Evolutionary conservation across 1,140 invertebrate species (phyloP).

Genomic region (Monomorium pharaonis): DNA sequence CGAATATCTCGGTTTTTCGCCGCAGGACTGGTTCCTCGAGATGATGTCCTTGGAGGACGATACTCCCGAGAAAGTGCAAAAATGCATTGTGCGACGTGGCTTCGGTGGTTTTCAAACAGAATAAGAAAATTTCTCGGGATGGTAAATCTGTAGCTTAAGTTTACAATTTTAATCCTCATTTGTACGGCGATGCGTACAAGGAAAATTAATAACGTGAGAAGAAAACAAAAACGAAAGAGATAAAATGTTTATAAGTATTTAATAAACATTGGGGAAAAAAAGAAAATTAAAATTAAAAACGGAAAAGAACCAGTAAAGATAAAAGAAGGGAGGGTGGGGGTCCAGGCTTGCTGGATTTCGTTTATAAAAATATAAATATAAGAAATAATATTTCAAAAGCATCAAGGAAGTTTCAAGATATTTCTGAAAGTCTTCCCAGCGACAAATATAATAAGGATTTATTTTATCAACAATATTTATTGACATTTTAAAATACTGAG

Average conservation of each 20-base stretch:
- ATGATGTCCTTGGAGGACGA: slow-evolving; percentile 65
- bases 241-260: background rate
- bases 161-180: background rate
- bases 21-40: slow-evolving; percentile 65
- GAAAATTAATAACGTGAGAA: background rate
- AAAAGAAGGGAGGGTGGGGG: background rate
- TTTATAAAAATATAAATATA: background rate
- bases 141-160: background rate
- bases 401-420: background rate
- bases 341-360: background rate
- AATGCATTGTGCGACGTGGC: slow-evolving; percentile 29
- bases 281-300: background rate
- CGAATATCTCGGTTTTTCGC: slow-evolving; percentile 60
- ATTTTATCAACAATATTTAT: background rate
- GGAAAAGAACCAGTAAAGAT: background rate
- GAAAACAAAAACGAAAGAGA: background rate
- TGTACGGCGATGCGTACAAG: background rate
- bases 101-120: background rate
- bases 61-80: slow-evolving; percentile 45
- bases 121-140: background rate
- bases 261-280: background rate
- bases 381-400: background rate
- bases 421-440: background rate
- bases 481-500: background rate
- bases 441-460: background rate